Evolutionary conservation across 2,888 invertebrate species (phyloP), one percentile per base, ranked within the genome.

Genomic region (Calameuta idolon): DNA sequence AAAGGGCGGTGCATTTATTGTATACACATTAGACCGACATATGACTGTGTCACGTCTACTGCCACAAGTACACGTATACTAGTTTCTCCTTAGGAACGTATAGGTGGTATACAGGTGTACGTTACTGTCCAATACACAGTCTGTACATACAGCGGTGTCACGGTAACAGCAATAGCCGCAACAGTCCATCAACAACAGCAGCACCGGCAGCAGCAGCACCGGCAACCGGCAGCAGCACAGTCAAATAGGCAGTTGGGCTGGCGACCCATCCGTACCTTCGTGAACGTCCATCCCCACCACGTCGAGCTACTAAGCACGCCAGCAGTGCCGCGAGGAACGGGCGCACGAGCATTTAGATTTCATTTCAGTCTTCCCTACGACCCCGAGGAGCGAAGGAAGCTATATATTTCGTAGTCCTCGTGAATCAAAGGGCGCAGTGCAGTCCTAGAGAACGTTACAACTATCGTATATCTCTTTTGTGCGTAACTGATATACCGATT

Each of bases 341-440:
- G 85, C 85, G 86, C 86, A 84, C 85, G 88, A 87, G 87, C 88
- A 87, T 87, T 87, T 86, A 83, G 84, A 84, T 83, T 84, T 81
- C 81, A 75, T 77, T 81, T 86, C 87, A 89, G 89, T 89, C 87
- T 86, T 85, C 83, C 86, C 85, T 85, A 85, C 83, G 86, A 83
- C 85, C 82, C 83, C 85, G 84, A 83, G 55, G 55, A 55, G 23
- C 55, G 23, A 23, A 55, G 55, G 55, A 55, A 9, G 55, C 55
- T 55, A 1, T 23, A 1, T 2, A 23, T 55, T 23, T 9, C 55
- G 23, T 55, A 9, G 9, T 55, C 55, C 23, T 55, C 5, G 23
- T 55, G 55, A 55, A 55, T 23, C 55, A 1, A 55, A 55, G 23
- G 55, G 55, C 55, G 55, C 55, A 55, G 23, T 15, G 40, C 15